phyloP scores from a whole-genome alignment of 2,797 vertebrate genomes.

The Crypturellus tataupa region DNA sequence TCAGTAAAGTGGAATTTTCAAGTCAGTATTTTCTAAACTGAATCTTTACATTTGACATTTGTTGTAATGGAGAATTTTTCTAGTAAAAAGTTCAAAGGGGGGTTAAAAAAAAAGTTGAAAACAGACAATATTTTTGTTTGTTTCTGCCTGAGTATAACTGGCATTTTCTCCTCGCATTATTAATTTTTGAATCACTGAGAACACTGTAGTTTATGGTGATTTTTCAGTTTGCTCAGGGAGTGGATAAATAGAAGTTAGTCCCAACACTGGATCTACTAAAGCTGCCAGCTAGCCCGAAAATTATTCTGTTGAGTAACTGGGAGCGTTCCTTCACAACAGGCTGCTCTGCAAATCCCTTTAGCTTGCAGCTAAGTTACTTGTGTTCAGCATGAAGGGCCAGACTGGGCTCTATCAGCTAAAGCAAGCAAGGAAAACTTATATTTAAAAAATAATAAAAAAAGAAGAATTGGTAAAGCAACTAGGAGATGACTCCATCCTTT shows the following conservation, averaged over 20 bases:
- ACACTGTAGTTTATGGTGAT: neutral
- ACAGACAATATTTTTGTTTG: neutral
- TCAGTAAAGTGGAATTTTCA: neutral
- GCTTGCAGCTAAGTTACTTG: neutral
- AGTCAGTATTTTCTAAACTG: neutral
- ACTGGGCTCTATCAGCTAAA: neutral
- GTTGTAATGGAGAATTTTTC: neutral
- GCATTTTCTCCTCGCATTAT: neutral
- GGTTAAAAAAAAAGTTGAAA: neutral
- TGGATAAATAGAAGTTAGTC: neutral
- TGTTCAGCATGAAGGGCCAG: neutral
- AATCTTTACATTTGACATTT: neutral
- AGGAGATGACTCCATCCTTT: conserved; percentile 7
- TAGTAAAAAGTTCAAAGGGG: neutral
- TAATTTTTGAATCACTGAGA: neutral
- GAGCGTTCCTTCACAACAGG: conserved; percentile 15
- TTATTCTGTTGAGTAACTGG: neutral
- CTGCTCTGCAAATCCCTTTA: neutral
- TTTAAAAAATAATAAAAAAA: neutral
- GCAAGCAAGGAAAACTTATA: neutral
- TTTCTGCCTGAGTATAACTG: neutral
- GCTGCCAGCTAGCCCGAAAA: neutral
- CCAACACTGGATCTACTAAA: neutral
- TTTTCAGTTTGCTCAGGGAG: neutral
- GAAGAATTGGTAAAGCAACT: neutral